These are phyloP conservation scores for Homalodisca vitripennis DNA, from an alignment of 1,140 invertebrate genomes.

Conservation along the genomic window DNA sequence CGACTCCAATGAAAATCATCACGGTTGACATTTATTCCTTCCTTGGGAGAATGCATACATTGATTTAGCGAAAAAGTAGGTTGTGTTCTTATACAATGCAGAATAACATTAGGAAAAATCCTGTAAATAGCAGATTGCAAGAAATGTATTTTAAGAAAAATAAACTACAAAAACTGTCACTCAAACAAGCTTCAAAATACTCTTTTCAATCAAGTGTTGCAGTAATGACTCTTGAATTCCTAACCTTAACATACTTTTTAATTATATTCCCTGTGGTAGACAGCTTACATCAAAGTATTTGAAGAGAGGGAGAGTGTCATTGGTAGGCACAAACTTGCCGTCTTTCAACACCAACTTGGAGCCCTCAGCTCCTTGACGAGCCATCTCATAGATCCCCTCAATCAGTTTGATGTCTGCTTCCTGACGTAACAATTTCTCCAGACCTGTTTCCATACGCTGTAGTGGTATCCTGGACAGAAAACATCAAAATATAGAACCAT, in stretches of 20 bases:
- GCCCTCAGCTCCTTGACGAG: background rate
- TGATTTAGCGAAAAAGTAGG: too few species aligned
- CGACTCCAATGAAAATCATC: too few species aligned
- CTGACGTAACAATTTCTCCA: background rate
- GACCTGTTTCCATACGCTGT: constrained; percentile 4
- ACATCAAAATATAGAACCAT: too few species aligned
- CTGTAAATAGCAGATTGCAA: background rate
- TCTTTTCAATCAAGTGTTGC: background rate
- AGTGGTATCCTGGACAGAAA: background rate
- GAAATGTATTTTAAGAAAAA: background rate
- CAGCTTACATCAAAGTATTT: constrained; percentile 12
- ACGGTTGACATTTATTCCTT: too few species aligned
- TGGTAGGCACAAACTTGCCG: background rate
- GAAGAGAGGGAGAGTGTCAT: constrained; percentile 14
- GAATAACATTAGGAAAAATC: background rate
- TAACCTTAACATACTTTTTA: background rate
- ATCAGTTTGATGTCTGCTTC: constrained; percentile 2
- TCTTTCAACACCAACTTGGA: background rate
- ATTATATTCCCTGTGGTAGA: background rate
- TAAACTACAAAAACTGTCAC: background rate
- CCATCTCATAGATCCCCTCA: constrained; percentile 9
- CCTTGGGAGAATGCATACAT: too few species aligned
- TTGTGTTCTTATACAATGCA: too few species aligned
- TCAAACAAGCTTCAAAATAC: background rate
- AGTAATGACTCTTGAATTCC: background rate